Evolutionary conservation across 2,888 invertebrate genomes (phyloP), one percentile per base, ranked within the genome.

Genomic region (Clivina fossor): DNA sequence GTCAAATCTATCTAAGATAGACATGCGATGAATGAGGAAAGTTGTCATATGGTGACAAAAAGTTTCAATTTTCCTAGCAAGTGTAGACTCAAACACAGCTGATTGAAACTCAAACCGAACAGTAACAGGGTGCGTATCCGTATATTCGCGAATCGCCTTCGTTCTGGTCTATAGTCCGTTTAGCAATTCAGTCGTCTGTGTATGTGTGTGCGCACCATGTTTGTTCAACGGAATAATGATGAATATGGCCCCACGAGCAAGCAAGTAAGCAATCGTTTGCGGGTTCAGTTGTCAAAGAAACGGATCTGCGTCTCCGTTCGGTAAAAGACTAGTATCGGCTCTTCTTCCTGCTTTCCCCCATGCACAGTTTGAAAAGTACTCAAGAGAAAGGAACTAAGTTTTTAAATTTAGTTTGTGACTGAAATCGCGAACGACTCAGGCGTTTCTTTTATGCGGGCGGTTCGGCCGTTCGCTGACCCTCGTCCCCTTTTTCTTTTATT

Each of bases 351-450:
- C 50, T 58, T 58, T 58, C 58, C 56, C 56, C 58, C 51, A 37
- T 40, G 30, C 38, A 35, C 53, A 55, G 55, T 55, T 55, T 38
- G 30, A 43, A 51, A 54, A 54, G 44, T 54, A 54, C 43, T 22
- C 35, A 38, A 55, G 30, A 47, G 47, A 46, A 47, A 47, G 37
- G 68, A 69, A 69, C 65, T 69, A 64, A 68, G 67, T 70, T 69
- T 66, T 69, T 67, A 70, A 71, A 71, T 71, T 70, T 69, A 68
- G 69, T 70, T 71, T 70, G 66, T 51, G 55, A 55, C 58, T 58
- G 43, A 58, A 56, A 56, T 58, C 55, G 58, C 50, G 50, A 56
- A 54, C 44, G 30, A 44, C 37, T 30, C 28, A 53, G 43, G 37
- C 37, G 40, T 46, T 20, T 32, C 47, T 54, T 32, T 37, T 22